Evolutionary conservation across 2,888 invertebrate genomes (phyloP).

Genomic region (Scaptodrosophila latifasciaeformis): DNA sequence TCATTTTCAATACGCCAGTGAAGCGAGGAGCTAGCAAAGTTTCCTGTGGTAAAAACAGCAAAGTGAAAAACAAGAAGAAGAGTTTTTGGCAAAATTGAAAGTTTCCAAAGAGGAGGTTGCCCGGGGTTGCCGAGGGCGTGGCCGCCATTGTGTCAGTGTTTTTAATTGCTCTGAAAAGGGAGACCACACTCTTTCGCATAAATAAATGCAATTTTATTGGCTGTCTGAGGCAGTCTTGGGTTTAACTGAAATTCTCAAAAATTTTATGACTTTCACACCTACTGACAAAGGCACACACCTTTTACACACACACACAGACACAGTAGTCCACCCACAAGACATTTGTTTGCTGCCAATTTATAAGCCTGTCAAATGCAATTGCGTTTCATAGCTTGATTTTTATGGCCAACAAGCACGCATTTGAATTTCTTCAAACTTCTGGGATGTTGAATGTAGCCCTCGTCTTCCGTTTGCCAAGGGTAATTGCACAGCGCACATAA

Average conservation of each 20-base stretch:
- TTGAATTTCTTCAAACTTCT: neutral
- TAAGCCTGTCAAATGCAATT: constrained; percentile 64
- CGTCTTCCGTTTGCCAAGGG: constrained; percentile 15
- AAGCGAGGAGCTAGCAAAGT: too few relatives aligned
- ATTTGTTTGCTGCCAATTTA: constrained; percentile 44
- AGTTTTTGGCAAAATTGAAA: neutral
- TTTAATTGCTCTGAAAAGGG: too few relatives aligned
- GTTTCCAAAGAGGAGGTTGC: neutral
- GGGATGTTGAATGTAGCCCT: neutral
- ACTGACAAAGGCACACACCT: too few relatives aligned
- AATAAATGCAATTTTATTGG: neutral
- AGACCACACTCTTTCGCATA: neutral
- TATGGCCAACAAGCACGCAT: constrained; percentile 60
- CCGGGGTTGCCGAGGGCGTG: neutral
- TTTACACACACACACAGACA: constrained; percentile 20
- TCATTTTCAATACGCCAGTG: constrained; percentile 4
- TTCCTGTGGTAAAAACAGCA: too few relatives aligned
- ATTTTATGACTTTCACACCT: constrained; percentile 66
- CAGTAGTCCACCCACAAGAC: constrained; percentile 23
- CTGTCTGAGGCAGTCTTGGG: neutral
- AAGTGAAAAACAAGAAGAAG: too few relatives aligned
- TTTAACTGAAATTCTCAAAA: too few relatives aligned
- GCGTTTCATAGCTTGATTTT: constrained; percentile 48
- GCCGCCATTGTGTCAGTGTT: neutral
- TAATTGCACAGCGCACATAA: constrained; percentile 67